These are phyloP conservation scores for Smittia sp. DNA, from an alignment of 2,888 invertebrate genomes.

Conservation along the genomic window DNA sequence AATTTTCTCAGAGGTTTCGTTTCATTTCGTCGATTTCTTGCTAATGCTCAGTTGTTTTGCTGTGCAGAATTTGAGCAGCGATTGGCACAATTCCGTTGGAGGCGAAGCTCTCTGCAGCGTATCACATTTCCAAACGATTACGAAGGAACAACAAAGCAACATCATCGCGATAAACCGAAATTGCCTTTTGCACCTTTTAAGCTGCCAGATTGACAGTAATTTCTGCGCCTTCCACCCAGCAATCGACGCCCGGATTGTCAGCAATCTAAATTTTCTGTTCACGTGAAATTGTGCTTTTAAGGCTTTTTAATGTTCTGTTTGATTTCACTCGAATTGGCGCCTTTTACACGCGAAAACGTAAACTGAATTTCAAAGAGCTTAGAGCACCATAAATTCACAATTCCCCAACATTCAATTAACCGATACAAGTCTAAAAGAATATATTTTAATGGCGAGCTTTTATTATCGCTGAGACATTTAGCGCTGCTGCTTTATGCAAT, in stretches of 20 bases:
- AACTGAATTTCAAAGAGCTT: not conserved
- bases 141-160: not conserved
- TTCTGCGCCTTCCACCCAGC: not conserved
- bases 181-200: not conserved
- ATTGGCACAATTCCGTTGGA: not conserved
- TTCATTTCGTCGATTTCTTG: not conserved
- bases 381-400: not conserved
- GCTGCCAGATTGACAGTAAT: conserved; percentile 4
- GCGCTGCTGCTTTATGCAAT: not conserved
- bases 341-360: not conserved
- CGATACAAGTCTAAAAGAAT: not conserved
- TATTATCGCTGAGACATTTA: not conserved
- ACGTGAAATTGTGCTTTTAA: not conserved
- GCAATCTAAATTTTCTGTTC: not conserved
- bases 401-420: not conserved
- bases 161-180: conserved; percentile 15
- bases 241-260: not conserved
- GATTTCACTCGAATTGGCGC: not conserved
- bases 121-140: not conserved
- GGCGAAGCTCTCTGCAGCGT: not conserved
- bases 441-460: not conserved
- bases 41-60: not conserved
- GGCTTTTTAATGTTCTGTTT: conserved; percentile 1
- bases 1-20: not conserved
- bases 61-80: not conserved